A percentile compares a stretch with the other conserved stretches of the same genome.
These are phyloP conservation scores for Heliconius hortense DNA, from an alignment of 2,888 invertebrate genomes.

Conservation along the genomic window DNA sequence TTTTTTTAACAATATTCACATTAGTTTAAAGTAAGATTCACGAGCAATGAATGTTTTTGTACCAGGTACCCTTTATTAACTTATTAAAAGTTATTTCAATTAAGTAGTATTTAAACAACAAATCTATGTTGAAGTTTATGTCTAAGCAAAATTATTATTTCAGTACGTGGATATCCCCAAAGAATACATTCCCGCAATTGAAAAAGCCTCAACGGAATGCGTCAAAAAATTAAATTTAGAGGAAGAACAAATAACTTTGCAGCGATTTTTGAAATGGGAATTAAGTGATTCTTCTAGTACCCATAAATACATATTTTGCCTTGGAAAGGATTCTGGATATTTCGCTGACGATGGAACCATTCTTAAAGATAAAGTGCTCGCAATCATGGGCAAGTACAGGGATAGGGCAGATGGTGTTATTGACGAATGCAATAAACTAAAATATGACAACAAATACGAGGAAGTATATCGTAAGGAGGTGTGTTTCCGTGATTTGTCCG, in stretches of 20 bases:
- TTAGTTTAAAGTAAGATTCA: too few species aligned
- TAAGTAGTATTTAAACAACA: too few species aligned
- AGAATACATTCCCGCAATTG: neutral
- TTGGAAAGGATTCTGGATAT: neutral
- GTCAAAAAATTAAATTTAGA: neutral
- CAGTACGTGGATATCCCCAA: neutral
- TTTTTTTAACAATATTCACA: too few species aligned
- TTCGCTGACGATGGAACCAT: conserved; percentile 4
- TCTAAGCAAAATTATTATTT: neutral
- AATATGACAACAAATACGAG: neutral
- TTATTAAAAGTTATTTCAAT: too few species aligned
- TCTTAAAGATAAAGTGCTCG: neutral
- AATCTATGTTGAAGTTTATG: too few species aligned
- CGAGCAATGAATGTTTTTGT: too few species aligned
- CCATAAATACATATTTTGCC: neutral
- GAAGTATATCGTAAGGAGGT: neutral
- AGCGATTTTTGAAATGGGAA: neutral
- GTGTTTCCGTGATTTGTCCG: neutral
- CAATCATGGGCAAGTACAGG: neutral
- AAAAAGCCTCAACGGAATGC: conserved; percentile 3
- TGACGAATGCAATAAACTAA: conserved; percentile 11
- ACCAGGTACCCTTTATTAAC: too few species aligned
- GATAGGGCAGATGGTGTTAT: neutral
- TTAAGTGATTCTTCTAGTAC: neutral
- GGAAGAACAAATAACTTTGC: neutral